Evolutionary conservation across 2,888 invertebrate genomes (phyloP).

Genomic region (Drosophila paramelanica): DNA sequence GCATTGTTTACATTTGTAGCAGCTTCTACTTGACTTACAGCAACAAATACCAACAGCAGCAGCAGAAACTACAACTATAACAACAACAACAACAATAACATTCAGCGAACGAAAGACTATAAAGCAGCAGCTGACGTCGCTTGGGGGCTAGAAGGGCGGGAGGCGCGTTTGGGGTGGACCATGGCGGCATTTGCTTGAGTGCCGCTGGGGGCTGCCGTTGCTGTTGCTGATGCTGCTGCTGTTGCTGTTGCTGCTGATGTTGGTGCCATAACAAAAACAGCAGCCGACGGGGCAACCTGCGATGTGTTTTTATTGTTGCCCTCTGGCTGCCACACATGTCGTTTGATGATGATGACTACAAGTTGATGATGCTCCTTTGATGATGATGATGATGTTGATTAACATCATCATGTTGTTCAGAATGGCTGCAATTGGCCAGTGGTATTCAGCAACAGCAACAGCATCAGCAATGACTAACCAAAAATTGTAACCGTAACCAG

Average conservation of each 20-base stretch:
- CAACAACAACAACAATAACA: conserved; percentile 29
- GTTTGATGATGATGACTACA: conserved; percentile 18
- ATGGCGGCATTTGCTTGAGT: conserved; percentile 48
- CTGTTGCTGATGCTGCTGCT: not conserved
- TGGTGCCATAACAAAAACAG: conserved; percentile 63
- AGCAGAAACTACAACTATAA: conserved; percentile 21
- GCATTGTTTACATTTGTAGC: conserved; percentile 73
- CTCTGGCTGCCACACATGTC: conserved; percentile 39
- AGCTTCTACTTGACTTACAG: conserved; percentile 72
- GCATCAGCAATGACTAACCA: conserved; percentile 31
- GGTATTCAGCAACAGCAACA: conserved; percentile 47
- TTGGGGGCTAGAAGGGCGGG: conserved; percentile 23
- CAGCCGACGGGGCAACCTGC: conserved; percentile 41
- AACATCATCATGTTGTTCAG: conserved; percentile 11
- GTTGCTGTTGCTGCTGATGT: conserved; percentile 27
- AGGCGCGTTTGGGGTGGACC: conserved; percentile 1
- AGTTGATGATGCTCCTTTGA: conserved; percentile 18
- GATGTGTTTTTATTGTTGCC: conserved; percentile 60
- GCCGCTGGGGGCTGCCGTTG: conserved; percentile 41
- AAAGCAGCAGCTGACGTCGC: conserved; percentile 66
- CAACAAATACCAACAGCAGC: conserved; percentile 50
- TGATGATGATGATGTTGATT: conserved; percentile 8
- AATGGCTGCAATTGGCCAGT: conserved; percentile 37
- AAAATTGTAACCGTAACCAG: conserved; percentile 13
- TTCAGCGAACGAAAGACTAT: conserved; percentile 12